Conservation (phyloP, 2,888 invertebrate genomes). For the Troglohyphantes excavatus region DNA sequence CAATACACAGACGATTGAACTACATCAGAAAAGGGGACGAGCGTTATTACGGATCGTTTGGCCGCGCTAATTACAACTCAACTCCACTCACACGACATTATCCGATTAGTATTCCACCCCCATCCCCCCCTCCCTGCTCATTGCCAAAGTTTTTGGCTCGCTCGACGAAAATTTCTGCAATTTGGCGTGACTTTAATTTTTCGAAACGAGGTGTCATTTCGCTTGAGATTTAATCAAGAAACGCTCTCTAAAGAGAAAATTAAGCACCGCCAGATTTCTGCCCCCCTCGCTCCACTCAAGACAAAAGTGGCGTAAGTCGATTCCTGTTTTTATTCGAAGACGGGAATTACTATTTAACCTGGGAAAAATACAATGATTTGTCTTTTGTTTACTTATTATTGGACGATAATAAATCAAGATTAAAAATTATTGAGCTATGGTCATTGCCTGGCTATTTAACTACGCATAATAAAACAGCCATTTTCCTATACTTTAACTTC, state of each 20-base stretch:
- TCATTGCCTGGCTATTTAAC: too few species aligned
- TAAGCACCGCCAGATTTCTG: constrained; percentile 67
- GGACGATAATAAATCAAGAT: too few species aligned
- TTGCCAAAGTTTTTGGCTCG: constrained; percentile 76
- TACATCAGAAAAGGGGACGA: constrained; percentile 74
- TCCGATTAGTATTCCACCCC: constrained; percentile 75
- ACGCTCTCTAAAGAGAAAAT: constrained; percentile 73
- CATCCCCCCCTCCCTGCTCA: constrained; percentile 15
- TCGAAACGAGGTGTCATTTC: constrained; percentile 78
- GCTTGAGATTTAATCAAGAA: constrained; percentile 77
- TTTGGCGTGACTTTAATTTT: constrained; percentile 78
- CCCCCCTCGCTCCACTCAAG: background rate
- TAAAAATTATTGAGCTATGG: too few species aligned
- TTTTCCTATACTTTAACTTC: too few species aligned
- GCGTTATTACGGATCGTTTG: constrained; percentile 78
- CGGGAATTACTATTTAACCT: too few species aligned
- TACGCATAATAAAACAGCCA: too few species aligned
- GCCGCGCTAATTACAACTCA: constrained; percentile 77
- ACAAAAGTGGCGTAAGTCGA: constrained; percentile 28
- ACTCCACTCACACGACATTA: constrained; percentile 77
- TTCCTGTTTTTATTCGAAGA: constrained; percentile 2
- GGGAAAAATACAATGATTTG: too few species aligned
- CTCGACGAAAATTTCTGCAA: constrained; percentile 78
- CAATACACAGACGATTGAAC: constrained; percentile 77
- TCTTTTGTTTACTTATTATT: too few species aligned